Conservation (phyloP, 2,797 vertebrate species). For the Periophthalmus magnuspinnatus region DNA sequence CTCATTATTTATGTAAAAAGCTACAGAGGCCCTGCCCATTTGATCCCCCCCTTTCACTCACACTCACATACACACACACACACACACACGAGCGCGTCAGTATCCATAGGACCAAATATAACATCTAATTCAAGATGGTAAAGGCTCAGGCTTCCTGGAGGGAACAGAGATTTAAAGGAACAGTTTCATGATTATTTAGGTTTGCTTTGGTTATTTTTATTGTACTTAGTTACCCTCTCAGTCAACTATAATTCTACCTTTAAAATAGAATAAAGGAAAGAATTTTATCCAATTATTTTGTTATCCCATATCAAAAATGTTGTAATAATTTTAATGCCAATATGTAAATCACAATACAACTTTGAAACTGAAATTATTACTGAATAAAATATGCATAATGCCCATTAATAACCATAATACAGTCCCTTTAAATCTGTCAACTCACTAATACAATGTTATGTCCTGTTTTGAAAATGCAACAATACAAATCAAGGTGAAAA, state of each 20-base stretch:
- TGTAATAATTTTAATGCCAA: no score
- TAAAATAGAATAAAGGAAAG: no score
- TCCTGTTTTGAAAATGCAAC: conserved; percentile 19
- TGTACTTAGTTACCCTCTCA: no score
- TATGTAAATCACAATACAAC: no score
- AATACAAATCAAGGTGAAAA: not conserved
- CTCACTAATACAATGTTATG: conserved; percentile 10
- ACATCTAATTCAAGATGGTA: conserved; percentile 69
- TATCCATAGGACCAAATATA: conserved; percentile 72
- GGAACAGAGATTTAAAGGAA: conserved; percentile 14
- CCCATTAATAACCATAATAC: not conserved
- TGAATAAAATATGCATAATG: no score
- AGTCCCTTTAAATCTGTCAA: conserved; percentile 1
- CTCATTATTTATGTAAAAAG: conserved; percentile 60
- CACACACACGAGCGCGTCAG: conserved; percentile 40
- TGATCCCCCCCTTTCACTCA: conserved; percentile 11
- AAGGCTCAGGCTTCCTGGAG: conserved; percentile 55
- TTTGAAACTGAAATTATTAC: no score
- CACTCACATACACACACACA: conserved; percentile 18
- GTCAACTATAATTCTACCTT: no score
- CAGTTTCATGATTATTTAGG: not conserved
- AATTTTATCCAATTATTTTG: no score
- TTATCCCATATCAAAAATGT: no score
- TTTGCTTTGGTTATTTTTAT: not conserved
- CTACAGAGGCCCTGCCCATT: conserved; percentile 56